Conservation (phyloP, 2,797 vertebrate genomes). For the Halcyon chelicuti region DNA sequence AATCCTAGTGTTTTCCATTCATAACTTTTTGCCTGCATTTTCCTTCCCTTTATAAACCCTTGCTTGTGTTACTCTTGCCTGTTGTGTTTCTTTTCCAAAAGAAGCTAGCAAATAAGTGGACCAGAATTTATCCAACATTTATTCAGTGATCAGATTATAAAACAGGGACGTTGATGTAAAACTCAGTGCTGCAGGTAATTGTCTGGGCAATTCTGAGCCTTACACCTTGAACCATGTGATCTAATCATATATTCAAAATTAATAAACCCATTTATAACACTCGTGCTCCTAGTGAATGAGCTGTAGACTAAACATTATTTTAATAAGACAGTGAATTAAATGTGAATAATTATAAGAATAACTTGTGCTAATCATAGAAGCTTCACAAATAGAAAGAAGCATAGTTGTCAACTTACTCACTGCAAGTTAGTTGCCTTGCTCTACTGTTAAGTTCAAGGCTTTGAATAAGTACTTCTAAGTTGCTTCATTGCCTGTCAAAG, state of each 20-base stretch:
- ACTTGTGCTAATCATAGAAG: conserved; percentile 22
- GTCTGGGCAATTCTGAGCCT: background rate
- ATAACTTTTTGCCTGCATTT: background rate
- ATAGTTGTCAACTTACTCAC: conserved; percentile 6
- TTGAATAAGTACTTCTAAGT: conserved; percentile 31
- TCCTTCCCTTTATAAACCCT: background rate
- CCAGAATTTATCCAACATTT: background rate
- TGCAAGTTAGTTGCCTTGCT: background rate
- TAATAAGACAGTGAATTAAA: conserved; percentile 39
- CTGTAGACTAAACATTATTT: conserved; percentile 49
- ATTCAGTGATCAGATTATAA: background rate
- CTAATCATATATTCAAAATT: conserved; percentile 37
- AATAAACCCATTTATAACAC: conserved; percentile 40
- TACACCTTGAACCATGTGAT: background rate
- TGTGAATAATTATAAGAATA: conserved; percentile 48
- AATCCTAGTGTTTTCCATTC: background rate
- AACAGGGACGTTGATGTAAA: background rate
- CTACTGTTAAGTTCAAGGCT: background rate
- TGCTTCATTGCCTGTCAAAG: background rate
- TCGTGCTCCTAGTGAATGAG: conserved; percentile 6
- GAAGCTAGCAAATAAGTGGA: accelerated
- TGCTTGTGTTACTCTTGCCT: background rate
- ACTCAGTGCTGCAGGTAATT: background rate
- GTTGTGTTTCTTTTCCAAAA: background rate
- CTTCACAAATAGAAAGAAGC: conserved; percentile 6